Evolutionary conservation across 37 sponge, comb jelly and placozoan species (phyloP).

Genomic region (Aphrocallistes beatrix): DNA sequence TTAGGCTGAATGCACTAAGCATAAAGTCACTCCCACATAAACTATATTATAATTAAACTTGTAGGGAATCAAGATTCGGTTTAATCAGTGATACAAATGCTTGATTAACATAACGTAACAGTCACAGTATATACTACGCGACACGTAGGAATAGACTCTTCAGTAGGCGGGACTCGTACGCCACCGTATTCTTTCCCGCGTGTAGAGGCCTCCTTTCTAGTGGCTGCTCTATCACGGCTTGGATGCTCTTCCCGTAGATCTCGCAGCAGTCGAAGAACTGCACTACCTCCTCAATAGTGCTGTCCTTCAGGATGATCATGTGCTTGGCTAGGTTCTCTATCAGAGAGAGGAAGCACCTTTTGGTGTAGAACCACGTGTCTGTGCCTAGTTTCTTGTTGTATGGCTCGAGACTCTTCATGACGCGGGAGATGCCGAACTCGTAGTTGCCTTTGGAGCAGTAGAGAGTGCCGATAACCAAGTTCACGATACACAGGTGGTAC

Average conservation of each 20-base stretch:
- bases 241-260: conserved; percentile 56
- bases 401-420: conserved; percentile 95
- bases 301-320: conserved; percentile 90
- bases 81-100: too few species aligned
- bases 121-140: neutral
- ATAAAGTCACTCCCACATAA: too few species aligned
- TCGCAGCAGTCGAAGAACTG: conserved; percentile 91
- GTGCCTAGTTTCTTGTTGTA: conserved; percentile 96
- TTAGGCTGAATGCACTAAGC: too few species aligned
- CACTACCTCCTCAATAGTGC: conserved; percentile 60
- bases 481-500: conserved; percentile 93
- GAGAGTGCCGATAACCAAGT: conserved; percentile 91
- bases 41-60: too few species aligned
- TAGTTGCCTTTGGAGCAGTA: conserved; percentile 98
- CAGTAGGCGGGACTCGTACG: conserved; percentile 81
- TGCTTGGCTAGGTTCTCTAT: conserved; percentile 95
- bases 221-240: conserved; percentile 62
- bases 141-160: conserved; percentile 76
- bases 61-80: too few species aligned
- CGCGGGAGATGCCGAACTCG: conserved; percentile 87
- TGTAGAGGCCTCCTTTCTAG: conserved; percentile 46
- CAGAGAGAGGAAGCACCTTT: conserved; percentile 83
- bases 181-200: conserved; percentile 83
- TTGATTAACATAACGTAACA: too few species aligned
- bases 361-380: conserved; percentile 97